These are phyloP conservation scores for Ichneumon xanthorius DNA, from an alignment of 2,888 invertebrate genomes.

Conservation along the genomic window DNA sequence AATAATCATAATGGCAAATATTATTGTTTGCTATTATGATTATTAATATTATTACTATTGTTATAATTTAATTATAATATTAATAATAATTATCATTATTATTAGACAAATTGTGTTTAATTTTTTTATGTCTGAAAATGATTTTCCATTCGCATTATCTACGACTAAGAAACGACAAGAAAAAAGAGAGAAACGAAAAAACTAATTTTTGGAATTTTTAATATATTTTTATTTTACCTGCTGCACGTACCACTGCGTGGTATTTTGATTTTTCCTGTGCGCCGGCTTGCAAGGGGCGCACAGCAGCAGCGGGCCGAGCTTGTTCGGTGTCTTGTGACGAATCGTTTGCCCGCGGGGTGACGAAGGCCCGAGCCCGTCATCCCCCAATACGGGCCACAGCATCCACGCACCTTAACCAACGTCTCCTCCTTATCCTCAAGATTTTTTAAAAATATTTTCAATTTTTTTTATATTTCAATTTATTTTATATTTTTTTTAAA, in stretches of 20 bases:
- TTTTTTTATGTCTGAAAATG: too few species aligned
- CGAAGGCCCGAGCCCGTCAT: constrained; percentile 83
- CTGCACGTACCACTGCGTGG: constrained; percentile 85
- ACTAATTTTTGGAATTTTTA: constrained; percentile 5
- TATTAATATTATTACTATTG: too few species aligned
- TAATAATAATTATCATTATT: too few species aligned
- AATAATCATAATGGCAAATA: too few species aligned
- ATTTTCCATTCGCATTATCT: too few species aligned
- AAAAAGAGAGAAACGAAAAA: constrained; percentile 31
- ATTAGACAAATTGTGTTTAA: too few species aligned
- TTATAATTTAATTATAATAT: too few species aligned
- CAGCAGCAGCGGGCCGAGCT: constrained; percentile 81
- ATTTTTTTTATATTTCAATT: constrained; percentile 40
- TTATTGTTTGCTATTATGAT: too few species aligned
- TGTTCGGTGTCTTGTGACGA: constrained; percentile 72
- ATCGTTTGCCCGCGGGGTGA: constrained; percentile 75
- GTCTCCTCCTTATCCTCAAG: constrained; percentile 48
- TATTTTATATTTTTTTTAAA: neutral
- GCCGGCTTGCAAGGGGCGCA: constrained; percentile 83
- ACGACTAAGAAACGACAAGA: neutral
- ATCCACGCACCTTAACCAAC: constrained; percentile 79
- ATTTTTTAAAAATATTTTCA: constrained; percentile 6
- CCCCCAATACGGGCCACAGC: constrained; percentile 84
- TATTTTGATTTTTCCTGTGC: constrained; percentile 80
- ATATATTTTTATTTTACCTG: constrained; percentile 81